Percentiles rank a stretch among this genome's conserved stretches.
These are phyloP conservation scores for Chiloscyllium punctatum DNA, from an alignment of 2,797 vertebrate species.

Conservation along the genomic window DNA sequence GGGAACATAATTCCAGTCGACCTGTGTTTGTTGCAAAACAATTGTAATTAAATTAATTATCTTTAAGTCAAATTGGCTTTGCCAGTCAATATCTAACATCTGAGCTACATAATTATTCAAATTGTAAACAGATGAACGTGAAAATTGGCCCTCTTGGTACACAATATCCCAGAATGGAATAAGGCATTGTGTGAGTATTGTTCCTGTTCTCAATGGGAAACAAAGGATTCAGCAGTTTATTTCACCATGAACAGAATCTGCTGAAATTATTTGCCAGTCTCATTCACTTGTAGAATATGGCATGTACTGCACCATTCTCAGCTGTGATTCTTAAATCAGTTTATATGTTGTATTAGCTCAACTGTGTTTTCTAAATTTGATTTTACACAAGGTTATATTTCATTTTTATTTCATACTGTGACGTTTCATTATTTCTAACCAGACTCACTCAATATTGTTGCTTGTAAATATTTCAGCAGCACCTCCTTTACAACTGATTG, in stretches of 20 bases:
- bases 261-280: not conserved
- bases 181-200: too few relatives aligned
- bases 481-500: not conserved
- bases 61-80: not conserved
- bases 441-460: not conserved
- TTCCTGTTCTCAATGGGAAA: not conserved
- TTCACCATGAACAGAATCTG: not conserved
- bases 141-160: not conserved
- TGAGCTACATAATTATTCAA: not conserved
- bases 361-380: not conserved
- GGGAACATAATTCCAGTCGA: not conserved
- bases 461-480: constrained; percentile 15
- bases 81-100: not conserved
- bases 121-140: not conserved
- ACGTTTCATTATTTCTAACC: constrained; percentile 4
- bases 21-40: not conserved
- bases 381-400: not conserved
- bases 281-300: not conserved
- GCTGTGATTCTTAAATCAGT: not conserved
- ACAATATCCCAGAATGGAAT: not conserved
- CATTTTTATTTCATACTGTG: not conserved
- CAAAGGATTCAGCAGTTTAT: not conserved
- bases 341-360: not conserved
- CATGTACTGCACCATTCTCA: not conserved
- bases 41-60: not conserved